Percentiles rank a stretch among this genome's conserved stretches.
Conservation (phyloP, 1,140 invertebrate genomes). For the Dendroctonus ponderosae region DNA sequence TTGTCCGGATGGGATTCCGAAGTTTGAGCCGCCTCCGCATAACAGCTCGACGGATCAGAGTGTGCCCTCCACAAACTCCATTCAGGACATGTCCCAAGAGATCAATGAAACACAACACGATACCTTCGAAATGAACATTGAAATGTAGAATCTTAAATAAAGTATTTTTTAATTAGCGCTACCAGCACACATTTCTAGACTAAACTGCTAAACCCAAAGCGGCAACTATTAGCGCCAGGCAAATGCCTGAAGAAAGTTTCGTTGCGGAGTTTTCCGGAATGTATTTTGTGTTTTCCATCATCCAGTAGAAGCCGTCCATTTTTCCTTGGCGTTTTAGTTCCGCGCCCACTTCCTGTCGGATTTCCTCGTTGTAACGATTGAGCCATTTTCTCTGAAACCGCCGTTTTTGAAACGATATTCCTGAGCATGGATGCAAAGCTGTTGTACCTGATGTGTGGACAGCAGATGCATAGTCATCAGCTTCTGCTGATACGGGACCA, state of each 20-base stretch:
- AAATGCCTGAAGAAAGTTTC: slow-evolving; percentile 4
- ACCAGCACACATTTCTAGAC: no score
- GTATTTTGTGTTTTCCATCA: slow-evolving; percentile 73
- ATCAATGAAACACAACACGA: slow-evolving; percentile 18
- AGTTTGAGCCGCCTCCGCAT: slow-evolving; percentile 40
- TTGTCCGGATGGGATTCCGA: slow-evolving; percentile 52
- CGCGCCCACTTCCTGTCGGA: slow-evolving; percentile 66
- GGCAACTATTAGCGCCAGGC: no score
- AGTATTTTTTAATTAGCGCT: no score
- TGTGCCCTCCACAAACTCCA: not conserved
- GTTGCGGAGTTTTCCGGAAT: slow-evolving; percentile 57
- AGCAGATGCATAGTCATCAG: slow-evolving; percentile 80
- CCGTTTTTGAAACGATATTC: not conserved
- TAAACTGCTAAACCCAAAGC: no score
- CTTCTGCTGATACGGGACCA: slow-evolving; percentile 91
- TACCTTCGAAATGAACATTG: slow-evolving; percentile 18
- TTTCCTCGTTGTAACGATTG: slow-evolving; percentile 74
- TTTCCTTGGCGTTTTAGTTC: slow-evolving; percentile 67
- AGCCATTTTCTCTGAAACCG: slow-evolving; percentile 69
- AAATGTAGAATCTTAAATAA: slow-evolving; percentile 8
- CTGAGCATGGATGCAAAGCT: not conserved
- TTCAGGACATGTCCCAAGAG: slow-evolving; percentile 1
- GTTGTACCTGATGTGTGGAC: slow-evolving; percentile 67
- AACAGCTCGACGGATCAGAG: slow-evolving; percentile 20
- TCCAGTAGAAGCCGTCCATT: slow-evolving; percentile 73